Evolutionary conservation across 2,797 vertebrate species (phyloP).

Genomic region (Scarus forsteni): DNA sequence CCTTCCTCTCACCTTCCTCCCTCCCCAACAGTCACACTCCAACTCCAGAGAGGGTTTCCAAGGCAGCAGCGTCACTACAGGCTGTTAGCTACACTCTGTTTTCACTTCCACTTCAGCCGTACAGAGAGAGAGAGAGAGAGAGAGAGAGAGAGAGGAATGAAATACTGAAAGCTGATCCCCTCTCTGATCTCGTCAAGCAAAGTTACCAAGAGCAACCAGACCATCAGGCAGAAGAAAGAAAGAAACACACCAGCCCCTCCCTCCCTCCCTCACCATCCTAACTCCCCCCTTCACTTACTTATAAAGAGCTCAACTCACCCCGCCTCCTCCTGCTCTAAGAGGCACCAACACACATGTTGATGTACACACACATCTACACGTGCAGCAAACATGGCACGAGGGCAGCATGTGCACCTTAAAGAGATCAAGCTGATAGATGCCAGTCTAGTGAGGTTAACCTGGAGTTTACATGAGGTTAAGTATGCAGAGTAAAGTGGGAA

Average conservation of each 20-base stretch:
- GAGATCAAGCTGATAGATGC: conserved; percentile 20
- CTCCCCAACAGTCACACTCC: conserved; percentile 37
- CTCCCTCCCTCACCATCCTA: conserved; percentile 45
- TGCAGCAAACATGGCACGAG: conserved; percentile 31
- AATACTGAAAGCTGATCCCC: conserved; percentile 79
- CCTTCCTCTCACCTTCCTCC: conserved; percentile 39
- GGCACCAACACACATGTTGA: conserved; percentile 21
- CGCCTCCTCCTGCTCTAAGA: conserved; percentile 7
- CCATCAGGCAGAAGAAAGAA: conserved; percentile 72
- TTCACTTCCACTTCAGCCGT: conserved; percentile 68
- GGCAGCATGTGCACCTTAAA: conserved; percentile 26
- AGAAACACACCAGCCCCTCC: conserved; percentile 25
- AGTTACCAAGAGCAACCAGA: conserved; percentile 79
- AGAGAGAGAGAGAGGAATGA: conserved; percentile 40
- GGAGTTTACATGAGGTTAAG: neutral
- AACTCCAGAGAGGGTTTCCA: conserved; percentile 68
- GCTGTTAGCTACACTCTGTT: conserved; percentile 53
- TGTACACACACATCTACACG: conserved; percentile 38
- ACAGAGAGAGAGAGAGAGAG: conserved; percentile 11
- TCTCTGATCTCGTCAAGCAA: conserved; percentile 82
- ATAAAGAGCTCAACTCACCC: conserved; percentile 57
- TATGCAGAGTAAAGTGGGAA: neutral
- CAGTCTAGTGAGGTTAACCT: conserved; percentile 11
- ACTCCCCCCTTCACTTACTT: conserved; percentile 30
- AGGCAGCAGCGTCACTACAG: conserved; percentile 54